phyloP scores from a whole-genome alignment of 1,140 invertebrate genomes.

The Zaprionus africanus region DNA sequence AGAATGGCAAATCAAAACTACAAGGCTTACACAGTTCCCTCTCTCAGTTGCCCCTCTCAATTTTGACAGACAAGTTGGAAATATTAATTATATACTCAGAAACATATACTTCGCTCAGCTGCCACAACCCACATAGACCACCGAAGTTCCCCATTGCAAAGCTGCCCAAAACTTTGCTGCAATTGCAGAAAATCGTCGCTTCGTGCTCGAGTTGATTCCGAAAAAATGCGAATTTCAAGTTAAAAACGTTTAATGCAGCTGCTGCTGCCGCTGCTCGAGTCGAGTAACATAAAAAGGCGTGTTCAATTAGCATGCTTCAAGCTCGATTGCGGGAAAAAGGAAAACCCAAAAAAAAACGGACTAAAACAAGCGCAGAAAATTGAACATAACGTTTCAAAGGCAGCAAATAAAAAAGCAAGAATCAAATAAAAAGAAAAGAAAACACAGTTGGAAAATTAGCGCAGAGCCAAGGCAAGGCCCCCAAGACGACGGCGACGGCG shows the following conservation, averaged over 20 bases:
- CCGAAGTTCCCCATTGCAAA: not conserved
- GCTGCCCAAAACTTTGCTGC: conserved; percentile 28
- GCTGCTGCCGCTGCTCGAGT: conserved; percentile 26
- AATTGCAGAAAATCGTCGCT: conserved; percentile 50
- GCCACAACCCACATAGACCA: not conserved
- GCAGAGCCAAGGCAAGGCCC: conserved; percentile 65
- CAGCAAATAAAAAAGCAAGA: conserved; percentile 48
- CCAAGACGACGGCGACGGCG: conserved; percentile 25
- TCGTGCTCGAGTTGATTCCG: conserved; percentile 34
- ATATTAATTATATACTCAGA: not conserved
- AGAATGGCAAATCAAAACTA: not conserved
- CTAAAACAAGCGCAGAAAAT: conserved; percentile 76
- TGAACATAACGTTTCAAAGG: conserved; percentile 68
- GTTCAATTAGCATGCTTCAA: conserved; percentile 78
- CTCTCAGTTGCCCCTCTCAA: not conserved
- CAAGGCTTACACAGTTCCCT: not conserved
- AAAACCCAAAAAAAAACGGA: conserved; percentile 25
- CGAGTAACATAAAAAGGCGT: conserved; percentile 75
- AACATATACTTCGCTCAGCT: not conserved
- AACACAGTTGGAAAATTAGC: conserved; percentile 73
- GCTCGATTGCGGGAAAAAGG: conserved; percentile 55
- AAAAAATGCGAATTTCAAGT: conserved; percentile 60
- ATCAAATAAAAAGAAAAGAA: conserved; percentile 42
- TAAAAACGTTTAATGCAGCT: conserved; percentile 70
- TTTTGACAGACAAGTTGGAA: not conserved